Conservation (phyloP, 2,888 invertebrate species). For the Xestia rhomboidea region DNA sequence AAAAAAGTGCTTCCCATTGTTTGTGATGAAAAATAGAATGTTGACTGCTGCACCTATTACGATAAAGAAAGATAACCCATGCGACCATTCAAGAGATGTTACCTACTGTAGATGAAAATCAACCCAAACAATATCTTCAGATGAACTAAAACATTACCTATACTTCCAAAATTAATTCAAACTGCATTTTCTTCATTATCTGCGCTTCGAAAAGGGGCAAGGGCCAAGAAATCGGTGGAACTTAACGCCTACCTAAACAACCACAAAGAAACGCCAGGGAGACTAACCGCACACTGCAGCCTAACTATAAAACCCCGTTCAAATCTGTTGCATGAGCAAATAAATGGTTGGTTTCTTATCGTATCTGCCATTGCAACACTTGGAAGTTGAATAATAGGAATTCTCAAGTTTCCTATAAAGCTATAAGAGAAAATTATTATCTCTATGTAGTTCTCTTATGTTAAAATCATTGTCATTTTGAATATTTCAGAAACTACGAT, state of each 20-base stretch:
- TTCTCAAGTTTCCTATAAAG: conserved; percentile 12
- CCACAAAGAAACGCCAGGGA: conserved; percentile 8
- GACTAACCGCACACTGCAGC: conserved; percentile 20
- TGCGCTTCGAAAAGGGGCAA: conserved; percentile 12
- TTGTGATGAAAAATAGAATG: conserved; percentile 7
- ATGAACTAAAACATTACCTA: conserved; percentile 18
- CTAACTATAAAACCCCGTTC: conserved; percentile 4
- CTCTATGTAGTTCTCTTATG: conserved; percentile 19
- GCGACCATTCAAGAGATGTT: conserved; percentile 11
- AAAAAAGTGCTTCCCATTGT: conserved; percentile 3
- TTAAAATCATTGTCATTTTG: conserved; percentile 43
- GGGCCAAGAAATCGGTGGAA: conserved; percentile 14
- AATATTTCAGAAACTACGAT: conserved; percentile 17
- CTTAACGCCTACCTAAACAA: conserved; percentile 40
- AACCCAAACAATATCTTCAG: conserved; percentile 15
- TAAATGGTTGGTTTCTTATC: conserved; percentile 26
- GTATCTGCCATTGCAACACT: conserved; percentile 32
- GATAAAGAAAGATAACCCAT: conserved; percentile 21
- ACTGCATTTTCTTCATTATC: conserved; percentile 31
- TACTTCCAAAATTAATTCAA: conserved; percentile 8
- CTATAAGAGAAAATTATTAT: conserved; percentile 16
- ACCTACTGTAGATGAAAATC: conserved; percentile 5
- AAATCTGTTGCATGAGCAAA: conserved; percentile 23
- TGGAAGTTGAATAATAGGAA: conserved; percentile 2
- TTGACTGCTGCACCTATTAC: conserved; percentile 30